Conservation (phyloP, 2,113 vertebrate species). For the Danionella cerebrum region DNA sequence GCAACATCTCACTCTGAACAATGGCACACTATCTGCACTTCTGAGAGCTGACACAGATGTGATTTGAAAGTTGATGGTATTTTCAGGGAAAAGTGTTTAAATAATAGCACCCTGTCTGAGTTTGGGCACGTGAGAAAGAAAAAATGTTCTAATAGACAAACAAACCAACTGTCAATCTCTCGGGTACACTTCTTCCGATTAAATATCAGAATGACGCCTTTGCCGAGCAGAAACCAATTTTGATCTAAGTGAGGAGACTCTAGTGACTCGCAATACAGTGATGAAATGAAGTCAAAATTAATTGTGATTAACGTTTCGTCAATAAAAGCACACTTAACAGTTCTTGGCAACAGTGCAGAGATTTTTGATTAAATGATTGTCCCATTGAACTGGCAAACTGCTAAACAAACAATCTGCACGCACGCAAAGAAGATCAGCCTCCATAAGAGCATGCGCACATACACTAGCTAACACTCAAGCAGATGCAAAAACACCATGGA, state of each 20-base stretch:
- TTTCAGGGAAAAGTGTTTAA: slow-evolving; percentile 26
- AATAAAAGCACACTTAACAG: background rate
- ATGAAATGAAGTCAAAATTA: slow-evolving; percentile 11
- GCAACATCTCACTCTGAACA: slow-evolving; percentile 32
- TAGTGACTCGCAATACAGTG: slow-evolving; percentile 32
- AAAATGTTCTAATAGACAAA: slow-evolving; percentile 26
- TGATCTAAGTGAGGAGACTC: slow-evolving; percentile 28
- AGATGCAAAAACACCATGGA: slow-evolving; percentile 7
- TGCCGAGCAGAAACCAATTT: slow-evolving; percentile 35
- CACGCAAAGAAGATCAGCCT: slow-evolving; percentile 22
- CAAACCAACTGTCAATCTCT: slow-evolving; percentile 39
- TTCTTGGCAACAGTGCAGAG: background rate
- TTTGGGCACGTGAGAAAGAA: slow-evolving; percentile 6
- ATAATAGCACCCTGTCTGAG: slow-evolving; percentile 25
- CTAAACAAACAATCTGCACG: slow-evolving; percentile 29
- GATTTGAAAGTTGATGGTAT: slow-evolving; percentile 5
- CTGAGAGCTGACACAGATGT: slow-evolving; percentile 2
- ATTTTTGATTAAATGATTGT: slow-evolving; percentile 28
- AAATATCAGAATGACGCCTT: slow-evolving; percentile 37
- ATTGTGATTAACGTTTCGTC: slow-evolving; percentile 9
- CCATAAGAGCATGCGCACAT: background rate
- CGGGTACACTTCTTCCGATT: slow-evolving; percentile 38
- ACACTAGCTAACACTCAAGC: background rate
- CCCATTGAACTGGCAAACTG: slow-evolving; percentile 34
- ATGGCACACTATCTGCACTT: slow-evolving; percentile 19